Evolutionary conservation across 1,140 invertebrate genomes (phyloP), one percentile per base, ranked within the genome.

Genomic region (Drosophila leontia): DNA sequence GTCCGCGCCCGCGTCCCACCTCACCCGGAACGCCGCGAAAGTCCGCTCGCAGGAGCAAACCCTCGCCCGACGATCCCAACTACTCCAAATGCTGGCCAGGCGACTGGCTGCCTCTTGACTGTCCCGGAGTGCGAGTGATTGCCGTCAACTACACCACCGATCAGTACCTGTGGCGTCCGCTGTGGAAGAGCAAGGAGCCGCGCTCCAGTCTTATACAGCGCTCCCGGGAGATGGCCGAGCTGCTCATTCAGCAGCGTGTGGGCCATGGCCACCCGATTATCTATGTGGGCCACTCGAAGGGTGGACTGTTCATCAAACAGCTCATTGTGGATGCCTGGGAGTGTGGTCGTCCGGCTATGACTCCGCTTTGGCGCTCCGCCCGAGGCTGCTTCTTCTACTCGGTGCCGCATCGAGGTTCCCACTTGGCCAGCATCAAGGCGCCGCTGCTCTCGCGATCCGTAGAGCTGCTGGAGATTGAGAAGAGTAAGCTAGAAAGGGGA

Each of bases 221-320:
- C 75, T 94, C 95, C 7, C 93, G 94, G 17, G 95, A 96, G 91
- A 96, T 96, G 95, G 94, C 94, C 57, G 92, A 94, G 7, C 93
- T 95, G 61, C 91, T 96, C 6, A 71, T 94, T 12, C 92, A 93
- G 23, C 74, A 95, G 34, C 94, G 94, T 1, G 95, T 96, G 6
- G 96, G 96, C 0, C 85, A 92, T 39, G 93, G 94, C 39, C 92
- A 90, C 79, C 95, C 95, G 3, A 95, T 96, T 45, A 93, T 96
- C 9, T 96, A 95, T 95, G 95, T 96, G 7, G 95, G 95, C 15
- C 95, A 96, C 83, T 96, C 95, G 0, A 96, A 96, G 82, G 96
- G 96, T 0, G 96, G 96, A 0, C 86, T 96, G 0, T 96, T 95
- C 64, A 95, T 96, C n/a, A 96, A 96, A 78, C 95, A 96, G 83